Conservation (phyloP, 2,888 invertebrate species). For the Bugulina stolonifera region DNA sequence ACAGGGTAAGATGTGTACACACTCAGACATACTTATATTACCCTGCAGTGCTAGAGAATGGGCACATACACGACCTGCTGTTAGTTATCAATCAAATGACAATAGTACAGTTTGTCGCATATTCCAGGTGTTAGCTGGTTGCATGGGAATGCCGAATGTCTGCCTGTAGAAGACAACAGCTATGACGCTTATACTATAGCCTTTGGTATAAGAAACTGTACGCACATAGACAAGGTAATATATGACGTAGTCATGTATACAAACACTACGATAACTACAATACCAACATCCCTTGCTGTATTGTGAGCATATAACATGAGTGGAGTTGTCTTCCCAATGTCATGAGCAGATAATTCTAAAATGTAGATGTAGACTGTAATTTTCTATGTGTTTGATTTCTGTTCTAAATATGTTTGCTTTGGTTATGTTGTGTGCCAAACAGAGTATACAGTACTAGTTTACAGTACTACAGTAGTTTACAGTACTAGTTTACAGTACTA, state of each 20-base stretch:
- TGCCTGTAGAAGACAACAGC: constrained; percentile 68
- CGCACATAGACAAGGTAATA: constrained; percentile 75
- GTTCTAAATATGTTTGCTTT: background rate
- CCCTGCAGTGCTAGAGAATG: too few species aligned
- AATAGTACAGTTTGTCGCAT: too few species aligned
- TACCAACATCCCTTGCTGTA: too few species aligned
- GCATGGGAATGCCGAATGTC: constrained; percentile 76
- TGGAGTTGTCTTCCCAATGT: too few species aligned
- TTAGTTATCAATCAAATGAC: too few species aligned
- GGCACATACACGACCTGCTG: too few species aligned
- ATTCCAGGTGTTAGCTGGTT: constrained; percentile 53
- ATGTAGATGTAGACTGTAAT: background rate
- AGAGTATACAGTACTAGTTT: background rate
- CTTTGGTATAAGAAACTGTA: constrained; percentile 93
- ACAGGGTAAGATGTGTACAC: constrained; percentile 30
- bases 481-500: background rate
- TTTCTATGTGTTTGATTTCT: background rate
- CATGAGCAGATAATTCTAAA: too few species aligned
- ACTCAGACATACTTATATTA: too few species aligned
- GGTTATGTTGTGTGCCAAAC: background rate
- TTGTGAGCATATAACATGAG: too few species aligned
- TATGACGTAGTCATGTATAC: too few species aligned
- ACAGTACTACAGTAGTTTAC: background rate
- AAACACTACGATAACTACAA: too few species aligned
- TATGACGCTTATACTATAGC: constrained; percentile 93